Base-by-base conservation (phyloP, 2,113 vertebrate genomes). In the Piaya cayana region DNA sequence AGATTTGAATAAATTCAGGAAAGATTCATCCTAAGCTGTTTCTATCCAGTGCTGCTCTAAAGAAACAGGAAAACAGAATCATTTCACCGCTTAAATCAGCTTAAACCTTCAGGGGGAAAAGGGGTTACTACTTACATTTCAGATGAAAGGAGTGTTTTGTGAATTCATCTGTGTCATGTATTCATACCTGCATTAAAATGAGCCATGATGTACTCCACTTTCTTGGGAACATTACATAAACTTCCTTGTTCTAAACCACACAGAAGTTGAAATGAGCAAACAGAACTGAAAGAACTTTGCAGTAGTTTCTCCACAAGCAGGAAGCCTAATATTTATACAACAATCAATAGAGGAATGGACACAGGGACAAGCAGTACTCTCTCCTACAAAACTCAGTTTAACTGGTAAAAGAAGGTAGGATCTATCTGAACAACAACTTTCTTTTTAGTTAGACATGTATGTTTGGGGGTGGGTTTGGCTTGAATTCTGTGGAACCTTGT, bases 111-210 rank as follows among this genome's bases (percentile, higher is more conserved):
- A 68, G 76, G 70, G 85, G 52, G 27, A 13, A 93, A 96, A 93
- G 95, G 94, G 67, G 94, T 97, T 97, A 85, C 93, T 97, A 64
- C 94, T 97, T 95, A 94, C 68, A 93, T 92, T 92, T 93, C 95
- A 86, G 94, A 92, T 98, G 98, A 98, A 98, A 98, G 93, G 92
- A 95, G 93, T 74, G 68, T 97, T 96, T 98, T 98, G 97, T 98
- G 95, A 98, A 98, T 98, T 98, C 98, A 98, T 96, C 84, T 97
- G 95, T 97, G 92, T 97, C 94, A 96, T 95, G 79, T 96, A 96
- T 97, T 98, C 97, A 97, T 98, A 98, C 97, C 96, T 97, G 93
- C 94, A 94, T 97, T 97, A 98, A 97, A 98, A 98, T 94, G 88
- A 98, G 81, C 96, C 97, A 71, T 59, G 96, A 96, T 96, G 96